Base-by-base conservation (phyloP, 1,140 invertebrate genomes). In the Magallana gigas region DNA sequence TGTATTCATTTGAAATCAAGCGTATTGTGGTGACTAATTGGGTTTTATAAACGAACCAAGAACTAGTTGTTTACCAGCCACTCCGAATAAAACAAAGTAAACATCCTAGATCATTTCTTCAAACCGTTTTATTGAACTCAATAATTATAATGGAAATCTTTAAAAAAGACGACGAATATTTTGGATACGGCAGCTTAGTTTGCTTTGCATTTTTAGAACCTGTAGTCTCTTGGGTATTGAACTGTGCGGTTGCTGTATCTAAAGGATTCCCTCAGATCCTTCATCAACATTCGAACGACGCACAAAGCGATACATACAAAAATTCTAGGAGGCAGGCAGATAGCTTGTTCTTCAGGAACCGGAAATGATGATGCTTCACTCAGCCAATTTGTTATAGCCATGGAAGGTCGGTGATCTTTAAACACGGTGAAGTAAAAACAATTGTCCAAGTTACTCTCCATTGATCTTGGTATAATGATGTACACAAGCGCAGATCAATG, bases 391-490 rank as follows among this genome's bases (percentile, higher is more conserved):
- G 68, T 76, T 29, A 29, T 12, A 76, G 36, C 23, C 68, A 76
- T 29, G 8, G 23, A 76, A 76, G 68, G 68, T 76, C 68, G 23
- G 11, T 76, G 68, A 29, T 76, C 68, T 76, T 7, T 76, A 7
- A 29, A 76, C 68, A 76, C 23, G 9, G 6, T 29, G 23, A 76
- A 76, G 23, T 76, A 12, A 76, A 76, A 76, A 76, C 68, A 76
- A 76, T 76, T 29, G 12, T 36, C 12, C 68, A 76, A 29, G 23
- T 8, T 29, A 29, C 23, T 29, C 23, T 76, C 11, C 68, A 76
- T 76, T 76, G 68, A 76, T 76, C 68, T 29, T 12, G 14, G 68
- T 76, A 76, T 76, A 76, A 76, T 29, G 68, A 76, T 29, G 11
- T 29, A 76, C 18, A 76, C 23, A 76, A 76, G 36, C 23, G 23